A percentile compares a stretch with the other conserved stretches of the same genome.
These are phyloP conservation scores for Theristicus caerulescens DNA, from an alignment of 2,113 vertebrate species.

Conservation along the genomic window DNA sequence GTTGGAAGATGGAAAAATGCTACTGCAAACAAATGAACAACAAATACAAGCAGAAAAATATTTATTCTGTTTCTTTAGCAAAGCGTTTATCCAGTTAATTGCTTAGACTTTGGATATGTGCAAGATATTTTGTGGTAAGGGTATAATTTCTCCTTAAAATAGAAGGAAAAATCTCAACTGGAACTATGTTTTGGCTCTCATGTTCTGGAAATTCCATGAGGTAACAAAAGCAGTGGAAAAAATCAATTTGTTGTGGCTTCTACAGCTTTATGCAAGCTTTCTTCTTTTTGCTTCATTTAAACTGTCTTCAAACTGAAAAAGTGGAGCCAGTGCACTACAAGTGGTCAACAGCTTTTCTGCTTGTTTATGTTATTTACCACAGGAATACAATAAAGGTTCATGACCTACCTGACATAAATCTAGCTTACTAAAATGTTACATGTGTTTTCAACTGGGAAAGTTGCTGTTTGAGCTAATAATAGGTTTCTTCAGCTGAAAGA, in stretches of 20 bases:
- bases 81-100: not conserved
- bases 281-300: slow-evolving; percentile 40
- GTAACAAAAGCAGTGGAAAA: slow-evolving; percentile 51
- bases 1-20: not conserved
- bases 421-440: slow-evolving; percentile 54
- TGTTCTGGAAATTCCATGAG: not conserved
- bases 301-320: slow-evolving; percentile 33
- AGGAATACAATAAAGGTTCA: slow-evolving; percentile 55
- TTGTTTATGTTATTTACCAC: slow-evolving; percentile 53
- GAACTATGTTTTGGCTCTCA: not conserved
- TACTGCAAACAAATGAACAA: not conserved
- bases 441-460: slow-evolving; percentile 38
- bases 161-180: not conserved
- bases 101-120: not conserved
- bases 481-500: slow-evolving; percentile 43
- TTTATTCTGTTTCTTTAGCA: not conserved
- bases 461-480: slow-evolving; percentile 35
- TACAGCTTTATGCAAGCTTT: slow-evolving; percentile 27
- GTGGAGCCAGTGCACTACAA: slow-evolving; percentile 44
- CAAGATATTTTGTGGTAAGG: not conserved
- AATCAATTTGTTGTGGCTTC: slow-evolving; percentile 59
- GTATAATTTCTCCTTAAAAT: not conserved
- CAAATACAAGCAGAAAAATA: not conserved
- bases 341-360: slow-evolving; percentile 46
- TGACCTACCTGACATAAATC: slow-evolving; percentile 59